These are phyloP conservation scores for Macaria liturata DNA, from an alignment of 2,888 invertebrate species.

Conservation along the genomic window DNA sequence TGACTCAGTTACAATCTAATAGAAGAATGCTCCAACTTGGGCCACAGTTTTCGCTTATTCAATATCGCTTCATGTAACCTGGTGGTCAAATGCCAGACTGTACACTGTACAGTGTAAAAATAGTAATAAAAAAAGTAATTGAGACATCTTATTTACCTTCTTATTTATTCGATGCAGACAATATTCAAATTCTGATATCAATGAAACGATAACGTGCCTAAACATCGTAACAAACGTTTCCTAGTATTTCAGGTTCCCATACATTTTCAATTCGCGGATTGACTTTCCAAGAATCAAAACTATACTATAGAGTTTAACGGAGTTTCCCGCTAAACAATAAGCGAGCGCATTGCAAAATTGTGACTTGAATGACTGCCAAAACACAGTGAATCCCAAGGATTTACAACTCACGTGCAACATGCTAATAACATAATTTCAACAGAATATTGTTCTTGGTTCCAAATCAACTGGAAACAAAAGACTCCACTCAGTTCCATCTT, in stretches of 20 bases:
- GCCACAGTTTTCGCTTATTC: no score
- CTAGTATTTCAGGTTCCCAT: slow-evolving; percentile 7
- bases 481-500: background rate
- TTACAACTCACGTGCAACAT: slow-evolving; percentile 1
- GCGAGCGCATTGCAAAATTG: slow-evolving; percentile 7
- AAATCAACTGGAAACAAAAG: background rate
- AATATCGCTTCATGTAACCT: no score
- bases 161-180: no score
- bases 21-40: no score
- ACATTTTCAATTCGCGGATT: slow-evolving; percentile 14
- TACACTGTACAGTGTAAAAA: no score
- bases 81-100: no score
- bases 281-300: slow-evolving; percentile 9
- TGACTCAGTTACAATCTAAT: no score
- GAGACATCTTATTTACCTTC: no score
- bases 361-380: slow-evolving; percentile 19
- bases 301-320: slow-evolving; percentile 17
- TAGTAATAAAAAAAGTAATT: no score
- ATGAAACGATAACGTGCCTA: slow-evolving; percentile 13
- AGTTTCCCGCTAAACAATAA: slow-evolving; percentile 4
- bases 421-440: slow-evolving; percentile 5
- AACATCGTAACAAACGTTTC: slow-evolving; percentile 14
- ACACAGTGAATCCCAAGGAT: slow-evolving; percentile 6
- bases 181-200: no score
- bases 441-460: slow-evolving; percentile 2